Percentiles rank a stretch among this genome's conserved stretches.
phyloP scores from a whole-genome alignment of 2,797 vertebrate species.

The Chaetodon trifasciatus region DNA sequence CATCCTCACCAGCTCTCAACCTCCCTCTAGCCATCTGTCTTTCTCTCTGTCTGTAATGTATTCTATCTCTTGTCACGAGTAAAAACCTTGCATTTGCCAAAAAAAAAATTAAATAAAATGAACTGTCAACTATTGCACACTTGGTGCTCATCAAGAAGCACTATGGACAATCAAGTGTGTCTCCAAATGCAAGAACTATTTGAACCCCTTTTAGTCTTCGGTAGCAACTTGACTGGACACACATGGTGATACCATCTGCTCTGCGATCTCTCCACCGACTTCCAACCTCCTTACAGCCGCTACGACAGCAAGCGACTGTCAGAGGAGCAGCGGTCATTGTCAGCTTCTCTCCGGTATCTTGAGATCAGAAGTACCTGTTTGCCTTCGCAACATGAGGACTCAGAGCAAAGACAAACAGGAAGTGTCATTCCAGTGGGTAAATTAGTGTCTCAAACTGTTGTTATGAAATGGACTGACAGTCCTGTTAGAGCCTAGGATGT shows the following conservation, averaged over 20 bases:
- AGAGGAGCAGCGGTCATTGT: slow-evolving; percentile 30
- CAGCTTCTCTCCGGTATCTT: background rate
- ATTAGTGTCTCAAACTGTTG: slow-evolving; percentile 7
- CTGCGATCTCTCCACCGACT: slow-evolving; percentile 29
- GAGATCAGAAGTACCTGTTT: slow-evolving; percentile 14
- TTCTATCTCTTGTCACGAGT: slow-evolving; percentile 18
- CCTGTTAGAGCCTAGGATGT: background rate
- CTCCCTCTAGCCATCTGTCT: slow-evolving; percentile 56
- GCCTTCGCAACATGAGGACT: background rate
- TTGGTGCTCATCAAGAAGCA: background rate
- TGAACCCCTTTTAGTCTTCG: slow-evolving; percentile 41
- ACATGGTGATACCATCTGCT: slow-evolving; percentile 68
- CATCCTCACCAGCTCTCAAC: slow-evolving; percentile 57
- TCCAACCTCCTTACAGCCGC: slow-evolving; percentile 31
- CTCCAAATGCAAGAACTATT: slow-evolving; percentile 20
- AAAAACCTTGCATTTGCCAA: slow-evolving; percentile 30
- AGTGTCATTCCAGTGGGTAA: background rate
- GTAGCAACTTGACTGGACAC: slow-evolving; percentile 45
- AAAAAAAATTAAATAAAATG: background rate
- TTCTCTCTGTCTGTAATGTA: slow-evolving; percentile 26
- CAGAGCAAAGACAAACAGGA: background rate
- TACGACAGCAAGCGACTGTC: slow-evolving; percentile 25
- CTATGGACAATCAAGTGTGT: background rate
- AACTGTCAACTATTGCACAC: background rate
- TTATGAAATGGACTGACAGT: background rate